These are phyloP conservation scores for Opisthocomus hoazin DNA, from an alignment of 2,113 vertebrate genomes.

Conservation along the genomic window DNA sequence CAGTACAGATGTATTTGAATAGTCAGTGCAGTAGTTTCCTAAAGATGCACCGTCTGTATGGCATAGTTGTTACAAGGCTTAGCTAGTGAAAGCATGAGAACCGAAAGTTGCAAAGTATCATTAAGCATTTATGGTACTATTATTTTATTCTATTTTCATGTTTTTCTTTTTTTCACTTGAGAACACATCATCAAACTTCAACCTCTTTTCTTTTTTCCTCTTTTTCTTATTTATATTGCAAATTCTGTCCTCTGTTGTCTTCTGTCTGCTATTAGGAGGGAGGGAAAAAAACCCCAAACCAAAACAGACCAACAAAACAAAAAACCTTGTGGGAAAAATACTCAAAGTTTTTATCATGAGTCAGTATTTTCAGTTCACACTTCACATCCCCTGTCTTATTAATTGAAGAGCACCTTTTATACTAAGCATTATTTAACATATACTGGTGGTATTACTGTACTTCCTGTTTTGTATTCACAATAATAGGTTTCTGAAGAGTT, in stretches of 20 bases:
- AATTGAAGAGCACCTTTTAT: conserved; percentile 58
- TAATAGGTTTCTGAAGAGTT: conserved; percentile 81
- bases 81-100: background rate
- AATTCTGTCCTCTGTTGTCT: background rate
- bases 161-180: background rate
- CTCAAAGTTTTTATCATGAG: background rate
- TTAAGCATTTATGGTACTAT: background rate
- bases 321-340: conserved; percentile 13
- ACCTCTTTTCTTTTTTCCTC: background rate
- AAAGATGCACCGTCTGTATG: background rate
- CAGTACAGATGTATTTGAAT: background rate
- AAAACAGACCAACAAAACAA: background rate
- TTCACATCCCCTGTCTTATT: conserved; percentile 11
- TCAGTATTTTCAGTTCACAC: conserved; percentile 32
- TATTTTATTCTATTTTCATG: background rate
- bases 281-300: background rate
- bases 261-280: background rate
- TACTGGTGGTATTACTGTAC: conserved; percentile 63
- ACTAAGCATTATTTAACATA: conserved; percentile 65
- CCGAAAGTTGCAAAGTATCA: background rate
- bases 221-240: background rate
- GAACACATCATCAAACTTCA: background rate
- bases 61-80: background rate
- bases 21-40: background rate
- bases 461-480: conserved; percentile 73